phyloP scores from a whole-genome alignment of 2,797 vertebrate species.

The Lycodopsis pacificus region DNA sequence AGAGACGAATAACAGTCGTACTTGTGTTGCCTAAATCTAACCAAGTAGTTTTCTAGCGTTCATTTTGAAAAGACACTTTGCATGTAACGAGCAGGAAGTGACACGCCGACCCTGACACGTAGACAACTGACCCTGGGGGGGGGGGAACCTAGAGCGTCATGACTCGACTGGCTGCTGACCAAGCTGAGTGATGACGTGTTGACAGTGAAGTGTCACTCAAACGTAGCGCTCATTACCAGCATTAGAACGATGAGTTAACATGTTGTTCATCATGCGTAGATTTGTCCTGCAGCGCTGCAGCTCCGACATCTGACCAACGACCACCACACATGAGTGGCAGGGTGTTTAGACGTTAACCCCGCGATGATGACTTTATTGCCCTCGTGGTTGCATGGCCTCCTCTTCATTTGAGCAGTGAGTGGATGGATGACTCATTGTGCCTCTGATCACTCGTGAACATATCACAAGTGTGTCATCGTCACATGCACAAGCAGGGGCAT shows the following conservation, averaged over 20 bases:
- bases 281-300: background rate
- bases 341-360: constrained; percentile 38
- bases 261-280: background rate
- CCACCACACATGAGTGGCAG: constrained; percentile 46
- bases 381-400: constrained; percentile 16
- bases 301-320: constrained; percentile 44
- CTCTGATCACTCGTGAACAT: background rate
- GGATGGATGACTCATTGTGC: constrained; percentile 5
- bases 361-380: constrained; percentile 45
- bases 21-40: too few relatives aligned
- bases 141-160: too few relatives aligned
- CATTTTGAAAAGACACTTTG: background rate
- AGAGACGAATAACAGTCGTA: too few relatives aligned
- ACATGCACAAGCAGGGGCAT: background rate
- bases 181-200: background rate
- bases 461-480: background rate
- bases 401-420: constrained; percentile 5
- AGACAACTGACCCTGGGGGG: background rate
- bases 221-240: background rate
- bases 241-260: background rate
- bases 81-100: background rate
- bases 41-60: too few relatives aligned
- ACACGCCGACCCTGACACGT: too few relatives aligned
- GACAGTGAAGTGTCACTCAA: background rate
- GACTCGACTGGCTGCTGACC: too few relatives aligned